These are phyloP conservation scores for Sesia apiformis DNA, from an alignment of 2,888 invertebrate genomes.

Conservation along the genomic window DNA sequence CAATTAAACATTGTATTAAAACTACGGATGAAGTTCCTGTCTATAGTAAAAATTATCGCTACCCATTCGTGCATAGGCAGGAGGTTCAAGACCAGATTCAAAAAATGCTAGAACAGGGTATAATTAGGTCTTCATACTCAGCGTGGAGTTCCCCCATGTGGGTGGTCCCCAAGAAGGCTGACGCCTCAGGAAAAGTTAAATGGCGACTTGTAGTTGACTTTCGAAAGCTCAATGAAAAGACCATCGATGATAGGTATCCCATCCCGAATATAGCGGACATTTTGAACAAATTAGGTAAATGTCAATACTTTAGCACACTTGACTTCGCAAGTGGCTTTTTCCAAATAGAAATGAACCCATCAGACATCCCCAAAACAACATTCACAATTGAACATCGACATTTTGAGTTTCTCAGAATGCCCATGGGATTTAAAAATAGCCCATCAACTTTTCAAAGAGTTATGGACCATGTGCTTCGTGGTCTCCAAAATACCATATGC, in stretches of 20 bases:
- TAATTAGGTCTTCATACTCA: conserved; percentile 8
- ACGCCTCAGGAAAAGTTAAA: conserved; percentile 2
- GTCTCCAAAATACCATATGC: not conserved
- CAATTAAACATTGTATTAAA: too few species aligned
- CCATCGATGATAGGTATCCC: not conserved
- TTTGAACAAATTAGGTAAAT: not conserved
- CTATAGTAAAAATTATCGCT: conserved; percentile 9
- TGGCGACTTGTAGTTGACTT: conserved; percentile 3
- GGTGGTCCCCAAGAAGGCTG: conserved; percentile 1
- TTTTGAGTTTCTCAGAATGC: conserved; percentile 1
- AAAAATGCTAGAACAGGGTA: conserved; percentile 9
- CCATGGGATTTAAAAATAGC: conserved; percentile 1
- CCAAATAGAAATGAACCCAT: conserved; percentile 1
- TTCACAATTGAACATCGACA: not conserved
- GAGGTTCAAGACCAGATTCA: conserved; percentile 6
- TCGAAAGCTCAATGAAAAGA: conserved; percentile 1
- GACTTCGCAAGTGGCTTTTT: conserved; percentile 2
- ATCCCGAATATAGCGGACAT: conserved; percentile 2
- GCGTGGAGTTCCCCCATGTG: conserved; percentile 5
- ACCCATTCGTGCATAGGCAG: conserved; percentile 5
- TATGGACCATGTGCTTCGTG: conserved; percentile 1
- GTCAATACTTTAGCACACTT: conserved; percentile 1
- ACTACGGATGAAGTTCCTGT: too few species aligned
- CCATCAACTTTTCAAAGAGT: conserved; percentile 1
- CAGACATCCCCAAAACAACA: not conserved